Conservation (phyloP, 2,888 invertebrate species). For the Resseliella maxima region DNA sequence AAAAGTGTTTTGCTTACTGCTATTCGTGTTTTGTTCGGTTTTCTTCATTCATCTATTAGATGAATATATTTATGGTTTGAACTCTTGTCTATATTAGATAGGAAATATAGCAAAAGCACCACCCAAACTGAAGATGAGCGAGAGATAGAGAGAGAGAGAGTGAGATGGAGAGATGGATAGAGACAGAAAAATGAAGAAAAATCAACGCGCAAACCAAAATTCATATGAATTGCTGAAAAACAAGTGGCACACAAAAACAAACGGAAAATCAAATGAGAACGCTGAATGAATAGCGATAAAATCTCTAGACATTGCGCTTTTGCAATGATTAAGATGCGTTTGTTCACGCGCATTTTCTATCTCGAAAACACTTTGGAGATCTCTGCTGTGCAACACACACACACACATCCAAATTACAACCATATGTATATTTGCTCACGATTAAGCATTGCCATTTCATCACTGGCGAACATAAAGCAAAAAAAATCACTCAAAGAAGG, state of each 20-base stretch:
- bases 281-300: neutral
- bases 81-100: too few species aligned
- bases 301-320: constrained; percentile 43
- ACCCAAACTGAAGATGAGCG: too few species aligned
- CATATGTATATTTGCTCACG: neutral
- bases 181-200: neutral
- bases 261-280: neutral
- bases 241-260: neutral
- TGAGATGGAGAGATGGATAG: too few species aligned
- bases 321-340: constrained; percentile 29
- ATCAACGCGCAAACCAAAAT: neutral
- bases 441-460: too few species aligned
- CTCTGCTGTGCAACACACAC: too few species aligned
- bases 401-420: neutral
- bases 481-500: too few species aligned
- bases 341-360: neutral
- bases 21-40: neutral
- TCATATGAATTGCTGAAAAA: neutral
- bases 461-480: too few species aligned
- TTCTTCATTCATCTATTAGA: neutral
- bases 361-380: neutral
- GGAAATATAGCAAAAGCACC: too few species aligned
- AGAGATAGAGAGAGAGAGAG: too few species aligned
- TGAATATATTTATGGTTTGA: too few species aligned
- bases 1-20: neutral